A percentile compares a stretch with the other conserved stretches of the same genome.
These are phyloP conservation scores for Thamnophis elegans DNA, from an alignment of 2,797 vertebrate genomes.

Conservation along the genomic window DNA sequence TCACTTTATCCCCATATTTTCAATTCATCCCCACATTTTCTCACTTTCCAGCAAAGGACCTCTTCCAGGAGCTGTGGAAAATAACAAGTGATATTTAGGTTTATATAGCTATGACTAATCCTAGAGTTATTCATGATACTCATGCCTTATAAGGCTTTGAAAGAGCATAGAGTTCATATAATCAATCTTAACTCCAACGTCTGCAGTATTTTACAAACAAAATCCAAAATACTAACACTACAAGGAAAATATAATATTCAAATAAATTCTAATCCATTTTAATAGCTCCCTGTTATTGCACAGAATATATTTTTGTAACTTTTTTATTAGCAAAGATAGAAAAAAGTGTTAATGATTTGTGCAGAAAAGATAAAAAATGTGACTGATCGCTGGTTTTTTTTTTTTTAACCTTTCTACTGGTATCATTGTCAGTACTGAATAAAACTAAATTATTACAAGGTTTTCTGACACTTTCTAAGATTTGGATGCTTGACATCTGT, in stretches of 20 bases:
- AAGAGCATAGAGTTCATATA: neutral
- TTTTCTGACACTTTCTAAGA: conserved; percentile 48
- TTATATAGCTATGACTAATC: neutral
- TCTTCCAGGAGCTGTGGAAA: neutral
- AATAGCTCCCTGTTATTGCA: neutral
- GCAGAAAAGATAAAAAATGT: conserved; percentile 42
- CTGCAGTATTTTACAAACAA: neutral
- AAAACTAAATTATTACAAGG: conserved; percentile 33
- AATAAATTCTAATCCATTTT: neutral
- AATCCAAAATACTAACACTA: neutral
- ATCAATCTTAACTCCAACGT: neutral
- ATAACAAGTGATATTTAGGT: neutral
- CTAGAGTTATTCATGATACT: neutral
- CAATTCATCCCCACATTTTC: neutral
- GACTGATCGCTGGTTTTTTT: neutral
- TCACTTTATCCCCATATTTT: neutral
- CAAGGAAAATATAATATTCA: conserved; percentile 18
- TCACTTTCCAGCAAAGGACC: neutral
- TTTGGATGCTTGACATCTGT: conserved; percentile 60
- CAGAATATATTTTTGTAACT: neutral
- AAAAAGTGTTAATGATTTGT: conserved; percentile 51
- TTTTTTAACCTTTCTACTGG: neutral
- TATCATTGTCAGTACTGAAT: conserved; percentile 30
- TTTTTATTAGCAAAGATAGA: conserved; percentile 25
- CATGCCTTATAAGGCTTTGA: neutral